Conservation (phyloP, 2,888 invertebrate genomes). For the Koerneria pararmatus region DNA sequence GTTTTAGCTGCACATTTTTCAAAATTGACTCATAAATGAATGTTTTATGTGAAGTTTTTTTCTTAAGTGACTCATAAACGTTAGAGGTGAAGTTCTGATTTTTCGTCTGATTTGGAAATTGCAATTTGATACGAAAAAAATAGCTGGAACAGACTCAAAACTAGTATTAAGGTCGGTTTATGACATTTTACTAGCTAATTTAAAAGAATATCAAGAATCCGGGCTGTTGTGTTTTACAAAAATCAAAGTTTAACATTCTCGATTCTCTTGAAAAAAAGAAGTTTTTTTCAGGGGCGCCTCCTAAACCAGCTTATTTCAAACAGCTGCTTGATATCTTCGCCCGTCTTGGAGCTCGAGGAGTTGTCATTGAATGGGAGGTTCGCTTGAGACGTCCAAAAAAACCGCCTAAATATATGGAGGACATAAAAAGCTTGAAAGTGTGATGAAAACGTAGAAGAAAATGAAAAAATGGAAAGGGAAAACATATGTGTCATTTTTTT, state of each 20-base stretch:
- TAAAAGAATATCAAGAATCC: no score
- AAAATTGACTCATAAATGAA: no score
- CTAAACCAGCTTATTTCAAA: slow-evolving; percentile 19
- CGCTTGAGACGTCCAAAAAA: background rate
- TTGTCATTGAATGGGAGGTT: slow-evolving; percentile 79
- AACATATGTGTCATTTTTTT: background rate
- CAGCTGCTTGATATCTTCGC: slow-evolving; percentile 12
- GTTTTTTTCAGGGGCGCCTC: slow-evolving; percentile 11
- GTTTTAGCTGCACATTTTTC: no score
- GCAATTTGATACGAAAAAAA: no score
- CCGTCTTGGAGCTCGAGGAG: slow-evolving; percentile 71
- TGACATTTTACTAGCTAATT: no score
- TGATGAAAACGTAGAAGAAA: background rate
- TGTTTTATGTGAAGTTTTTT: no score
- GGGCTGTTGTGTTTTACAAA: background rate
- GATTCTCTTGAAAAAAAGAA: background rate
- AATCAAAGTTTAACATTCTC: background rate
- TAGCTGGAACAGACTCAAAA: no score
- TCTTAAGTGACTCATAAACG: no score
- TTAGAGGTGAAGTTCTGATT: no score
- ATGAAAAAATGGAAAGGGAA: background rate
- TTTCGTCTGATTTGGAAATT: no score
- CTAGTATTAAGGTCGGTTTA: no score
- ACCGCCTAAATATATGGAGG: slow-evolving; percentile 58
- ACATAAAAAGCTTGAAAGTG: slow-evolving; percentile 63